A percentile compares a stretch with the other conserved stretches of the same genome.
Evolutionary conservation across 2,113 vertebrate genomes (phyloP).

Genomic region (Catharus bicknelli): DNA sequence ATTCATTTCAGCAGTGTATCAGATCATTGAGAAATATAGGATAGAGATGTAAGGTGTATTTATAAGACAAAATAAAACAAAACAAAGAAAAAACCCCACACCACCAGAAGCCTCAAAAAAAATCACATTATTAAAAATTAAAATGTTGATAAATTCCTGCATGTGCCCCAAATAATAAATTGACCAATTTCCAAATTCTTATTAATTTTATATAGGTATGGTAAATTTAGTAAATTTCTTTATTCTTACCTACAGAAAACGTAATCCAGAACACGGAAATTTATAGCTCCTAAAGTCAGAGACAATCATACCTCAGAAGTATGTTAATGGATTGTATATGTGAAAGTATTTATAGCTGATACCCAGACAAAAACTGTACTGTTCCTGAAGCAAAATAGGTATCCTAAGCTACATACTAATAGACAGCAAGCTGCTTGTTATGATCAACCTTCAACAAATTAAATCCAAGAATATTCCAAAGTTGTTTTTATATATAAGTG

Average conservation of each 20-base stretch:
- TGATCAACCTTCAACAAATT: neutral
- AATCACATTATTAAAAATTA: neutral
- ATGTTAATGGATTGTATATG: neutral
- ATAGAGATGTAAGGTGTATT: neutral
- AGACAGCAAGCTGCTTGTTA: neutral
- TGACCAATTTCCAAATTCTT: neutral
- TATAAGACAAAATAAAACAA: neutral
- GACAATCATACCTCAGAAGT: neutral
- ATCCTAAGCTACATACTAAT: neutral
- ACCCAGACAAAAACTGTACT: neutral
- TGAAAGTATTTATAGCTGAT: neutral
- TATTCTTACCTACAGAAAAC: neutral
- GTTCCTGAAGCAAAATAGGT: neutral
- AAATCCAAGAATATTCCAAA: neutral
- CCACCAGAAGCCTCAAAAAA: neutral
- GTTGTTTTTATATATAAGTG: neutral
- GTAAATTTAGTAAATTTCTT: neutral
- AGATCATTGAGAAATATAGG: neutral
- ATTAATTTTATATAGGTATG: neutral
- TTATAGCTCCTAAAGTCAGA: neutral
- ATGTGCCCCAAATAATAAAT: neutral
- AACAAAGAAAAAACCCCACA: fast-evolving
- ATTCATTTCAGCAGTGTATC: neutral
- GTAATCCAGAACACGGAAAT: neutral
- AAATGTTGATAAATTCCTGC: neutral